Evolutionary conservation across 2,888 invertebrate genomes (phyloP).

Genomic region (Volucella bombylans): DNA sequence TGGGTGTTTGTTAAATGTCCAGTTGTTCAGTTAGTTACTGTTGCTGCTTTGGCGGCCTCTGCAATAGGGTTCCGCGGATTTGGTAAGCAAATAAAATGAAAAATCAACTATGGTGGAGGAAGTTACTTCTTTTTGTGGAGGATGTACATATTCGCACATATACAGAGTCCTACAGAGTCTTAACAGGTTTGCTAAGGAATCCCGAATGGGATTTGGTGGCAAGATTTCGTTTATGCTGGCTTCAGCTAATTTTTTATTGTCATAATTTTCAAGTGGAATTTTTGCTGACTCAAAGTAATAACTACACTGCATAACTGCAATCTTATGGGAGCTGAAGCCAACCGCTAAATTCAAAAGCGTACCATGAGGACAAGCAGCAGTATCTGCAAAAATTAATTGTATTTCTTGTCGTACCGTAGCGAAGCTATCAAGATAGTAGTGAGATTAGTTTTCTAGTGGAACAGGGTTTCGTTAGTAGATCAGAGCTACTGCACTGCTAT

Average conservation of each 20-base stretch:
- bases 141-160: slow-evolving; percentile 5
- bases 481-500: too few relatives aligned
- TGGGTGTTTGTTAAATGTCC: slow-evolving; percentile 24
- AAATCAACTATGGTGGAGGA: slow-evolving; percentile 63
- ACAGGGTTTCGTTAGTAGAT: too few relatives aligned
- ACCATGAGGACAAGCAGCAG: slow-evolving; percentile 28
- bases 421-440: neutral
- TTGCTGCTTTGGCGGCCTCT: slow-evolving; percentile 8
- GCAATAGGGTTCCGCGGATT: slow-evolving; percentile 49
- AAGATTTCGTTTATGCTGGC: too few relatives aligned
- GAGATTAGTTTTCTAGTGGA: too few relatives aligned
- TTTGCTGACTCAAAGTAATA: slow-evolving; percentile 58
- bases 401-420: slow-evolving; percentile 33
- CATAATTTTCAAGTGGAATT: slow-evolving; percentile 26
- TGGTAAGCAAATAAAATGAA: slow-evolving; percentile 70
- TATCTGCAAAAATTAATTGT: slow-evolving; percentile 64
- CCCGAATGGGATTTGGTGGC: too few relatives aligned
- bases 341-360: slow-evolving; percentile 58
- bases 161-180: slow-evolving; percentile 1
- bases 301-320: slow-evolving; percentile 23
- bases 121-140: slow-evolving; percentile 10
- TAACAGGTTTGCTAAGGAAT: too few relatives aligned
- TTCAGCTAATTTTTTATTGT: neutral
- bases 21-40: neutral
- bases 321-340: slow-evolving; percentile 55